phyloP scores from a whole-genome alignment of 2,888 invertebrate species.

The Parascotia fuliginaria region DNA sequence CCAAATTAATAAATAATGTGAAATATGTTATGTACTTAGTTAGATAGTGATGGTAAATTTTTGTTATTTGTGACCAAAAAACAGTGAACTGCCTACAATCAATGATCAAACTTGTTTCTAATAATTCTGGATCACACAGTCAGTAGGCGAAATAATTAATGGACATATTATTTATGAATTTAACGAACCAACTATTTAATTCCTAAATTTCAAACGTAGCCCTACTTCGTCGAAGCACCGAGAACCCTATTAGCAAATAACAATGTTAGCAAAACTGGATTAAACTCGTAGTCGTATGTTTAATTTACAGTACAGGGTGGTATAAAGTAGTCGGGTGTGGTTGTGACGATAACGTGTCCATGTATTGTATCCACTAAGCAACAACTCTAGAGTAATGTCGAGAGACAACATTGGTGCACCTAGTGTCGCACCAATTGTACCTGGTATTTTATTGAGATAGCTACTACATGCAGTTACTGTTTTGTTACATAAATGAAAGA shows the following conservation, averaged over 20 bases:
- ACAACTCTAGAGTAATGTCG: conserved; percentile 56
- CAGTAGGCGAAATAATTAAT: too few relatives aligned
- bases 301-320: conserved; percentile 38
- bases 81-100: too few relatives aligned
- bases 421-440: conserved; percentile 15
- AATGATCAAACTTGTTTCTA: too few relatives aligned
- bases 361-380: conserved; percentile 45
- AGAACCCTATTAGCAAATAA: conserved; percentile 3
- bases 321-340: conserved; percentile 36
- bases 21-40: too few relatives aligned
- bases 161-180: too few relatives aligned
- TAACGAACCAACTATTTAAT: too few relatives aligned
- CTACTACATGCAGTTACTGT: conserved; percentile 35
- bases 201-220: too few relatives aligned
- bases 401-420: conserved; percentile 53
- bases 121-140: too few relatives aligned
- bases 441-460: conserved; percentile 29
- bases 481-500: conserved; percentile 38
- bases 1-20: not conserved
- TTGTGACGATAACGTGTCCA: conserved; percentile 39
- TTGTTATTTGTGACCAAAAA: too few relatives aligned
- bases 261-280: conserved; percentile 40
- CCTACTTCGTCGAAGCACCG: too few relatives aligned
- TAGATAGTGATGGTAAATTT: too few relatives aligned
- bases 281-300: conserved; percentile 50